Conservation (phyloP, 1,140 invertebrate species). For the Anoplolepis gracilipes region DNA sequence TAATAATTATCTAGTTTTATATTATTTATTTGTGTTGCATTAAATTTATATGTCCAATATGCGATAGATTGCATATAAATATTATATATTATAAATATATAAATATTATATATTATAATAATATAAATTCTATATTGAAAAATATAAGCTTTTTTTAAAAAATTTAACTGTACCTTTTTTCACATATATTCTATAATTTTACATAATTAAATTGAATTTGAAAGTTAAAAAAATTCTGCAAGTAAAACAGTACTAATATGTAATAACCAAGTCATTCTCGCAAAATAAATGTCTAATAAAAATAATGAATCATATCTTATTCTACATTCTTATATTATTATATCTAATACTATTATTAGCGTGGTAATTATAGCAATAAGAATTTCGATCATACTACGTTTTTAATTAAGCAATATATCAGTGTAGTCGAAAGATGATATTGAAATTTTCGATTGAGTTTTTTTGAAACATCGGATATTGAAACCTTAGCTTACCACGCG, state of each 20-base stretch:
- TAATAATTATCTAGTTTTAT: neutral
- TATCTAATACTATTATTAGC: neutral
- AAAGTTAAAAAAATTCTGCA: too few relatives aligned
- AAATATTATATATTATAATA: too few relatives aligned
- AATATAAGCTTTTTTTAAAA: neutral
- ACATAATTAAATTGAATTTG: too few relatives aligned
- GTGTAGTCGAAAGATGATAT: neutral
- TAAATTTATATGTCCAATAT: neutral
- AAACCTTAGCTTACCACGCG: neutral
- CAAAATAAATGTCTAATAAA: neutral
- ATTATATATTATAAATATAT: too few relatives aligned
- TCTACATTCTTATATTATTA: neutral
- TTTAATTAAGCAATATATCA: neutral
- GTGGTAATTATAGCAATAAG: neutral
- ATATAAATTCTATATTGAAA: neutral
- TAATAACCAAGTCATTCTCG: too few relatives aligned
- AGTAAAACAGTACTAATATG: too few relatives aligned
- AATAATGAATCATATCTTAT: neutral
- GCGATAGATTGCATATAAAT: too few relatives aligned
- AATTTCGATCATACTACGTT: neutral
- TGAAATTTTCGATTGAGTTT: neutral
- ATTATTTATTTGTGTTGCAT: neutral
- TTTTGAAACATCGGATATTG: constrained; percentile 42
- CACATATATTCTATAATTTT: too few relatives aligned
- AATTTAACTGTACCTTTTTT: neutral